These are phyloP conservation scores for Scytalopus superciliaris DNA, from an alignment of 2,113 vertebrate species.

Conservation along the genomic window DNA sequence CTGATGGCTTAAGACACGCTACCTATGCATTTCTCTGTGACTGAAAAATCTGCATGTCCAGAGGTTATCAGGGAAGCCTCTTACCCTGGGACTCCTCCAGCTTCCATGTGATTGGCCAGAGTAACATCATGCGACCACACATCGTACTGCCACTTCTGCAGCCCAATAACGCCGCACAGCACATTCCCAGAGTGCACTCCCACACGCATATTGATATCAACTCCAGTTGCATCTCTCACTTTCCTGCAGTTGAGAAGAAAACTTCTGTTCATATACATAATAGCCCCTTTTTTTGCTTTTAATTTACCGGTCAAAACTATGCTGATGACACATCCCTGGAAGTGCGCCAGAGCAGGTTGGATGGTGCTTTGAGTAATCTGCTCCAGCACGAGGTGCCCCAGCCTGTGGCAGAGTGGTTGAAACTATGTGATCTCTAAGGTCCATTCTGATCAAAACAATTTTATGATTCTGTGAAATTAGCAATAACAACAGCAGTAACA, in stretches of 20 bases:
- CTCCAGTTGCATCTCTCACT: conserved; percentile 92
- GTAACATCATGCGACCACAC: conserved; percentile 99
- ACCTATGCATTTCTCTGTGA: background rate
- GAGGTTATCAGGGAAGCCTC: background rate
- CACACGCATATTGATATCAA: conserved; percentile 97
- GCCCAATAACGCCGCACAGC: conserved; percentile 94
- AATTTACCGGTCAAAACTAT: background rate
- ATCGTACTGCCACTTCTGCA: conserved; percentile 98
- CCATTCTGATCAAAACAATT: background rate
- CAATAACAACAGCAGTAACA: background rate
- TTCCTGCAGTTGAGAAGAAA: conserved; percentile 78
- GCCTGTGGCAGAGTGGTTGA: background rate
- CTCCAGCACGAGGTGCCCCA: background rate
- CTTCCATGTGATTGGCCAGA: conserved; percentile 97
- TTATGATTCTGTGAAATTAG: background rate
- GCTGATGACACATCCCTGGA: background rate
- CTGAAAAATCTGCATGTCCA: background rate
- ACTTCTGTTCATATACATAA: background rate
- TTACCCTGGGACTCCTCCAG: conserved; percentile 96
- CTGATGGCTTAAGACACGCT: background rate
- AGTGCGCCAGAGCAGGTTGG: background rate
- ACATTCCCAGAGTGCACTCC: conserved; percentile 98
- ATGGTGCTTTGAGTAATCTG: background rate
- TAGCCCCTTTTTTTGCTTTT: background rate
- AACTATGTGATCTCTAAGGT: background rate